These are phyloP conservation scores for Drosophila quadrilineata DNA, from an alignment of 1,140 invertebrate genomes.

Conservation along the genomic window DNA sequence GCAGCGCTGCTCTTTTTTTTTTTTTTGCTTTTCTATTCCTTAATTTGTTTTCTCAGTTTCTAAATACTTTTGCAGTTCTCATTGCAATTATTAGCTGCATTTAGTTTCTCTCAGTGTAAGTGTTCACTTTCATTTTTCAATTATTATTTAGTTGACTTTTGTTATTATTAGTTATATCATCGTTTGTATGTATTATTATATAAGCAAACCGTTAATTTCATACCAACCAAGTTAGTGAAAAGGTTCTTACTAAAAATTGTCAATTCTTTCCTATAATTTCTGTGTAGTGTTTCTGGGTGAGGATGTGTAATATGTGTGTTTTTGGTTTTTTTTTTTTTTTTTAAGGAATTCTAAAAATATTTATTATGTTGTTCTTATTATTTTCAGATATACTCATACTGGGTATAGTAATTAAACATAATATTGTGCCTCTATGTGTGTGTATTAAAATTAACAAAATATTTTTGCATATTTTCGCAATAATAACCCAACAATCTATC, in stretches of 20 bases:
- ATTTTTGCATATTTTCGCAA: constrained; percentile 22
- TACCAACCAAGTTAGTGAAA: constrained; percentile 71
- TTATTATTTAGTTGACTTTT: constrained; percentile 27
- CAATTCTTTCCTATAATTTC: constrained; percentile 34
- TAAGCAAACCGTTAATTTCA: constrained; percentile 72
- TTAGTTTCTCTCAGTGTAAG: background rate
- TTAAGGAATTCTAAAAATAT: constrained; percentile 23
- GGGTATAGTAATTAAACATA: constrained; percentile 43
- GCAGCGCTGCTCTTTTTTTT: constrained; percentile 58
- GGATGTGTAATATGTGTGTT: constrained; percentile 18
- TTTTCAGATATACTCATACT: constrained; percentile 16
- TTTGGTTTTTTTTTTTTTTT: constrained; percentile 8
- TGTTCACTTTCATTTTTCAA: constrained; percentile 15
- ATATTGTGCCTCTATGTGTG: constrained; percentile 15
- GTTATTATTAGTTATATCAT: constrained; percentile 36
- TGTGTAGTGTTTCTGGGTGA: constrained; percentile 17
- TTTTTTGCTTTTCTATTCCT: constrained; percentile 2
- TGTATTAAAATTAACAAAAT: constrained; percentile 36
- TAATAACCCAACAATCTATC: too few species aligned
- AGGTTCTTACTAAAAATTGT: constrained; percentile 40
- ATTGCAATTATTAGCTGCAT: constrained; percentile 31
- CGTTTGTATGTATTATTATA: constrained; percentile 55
- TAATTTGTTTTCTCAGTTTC: constrained; percentile 43
- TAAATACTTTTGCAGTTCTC: constrained; percentile 18
- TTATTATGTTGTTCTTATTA: constrained; percentile 11